phyloP scores from a whole-genome alignment of 37 sponge, comb jelly and placozoan genomes.

The Crambe crambe region DNA sequence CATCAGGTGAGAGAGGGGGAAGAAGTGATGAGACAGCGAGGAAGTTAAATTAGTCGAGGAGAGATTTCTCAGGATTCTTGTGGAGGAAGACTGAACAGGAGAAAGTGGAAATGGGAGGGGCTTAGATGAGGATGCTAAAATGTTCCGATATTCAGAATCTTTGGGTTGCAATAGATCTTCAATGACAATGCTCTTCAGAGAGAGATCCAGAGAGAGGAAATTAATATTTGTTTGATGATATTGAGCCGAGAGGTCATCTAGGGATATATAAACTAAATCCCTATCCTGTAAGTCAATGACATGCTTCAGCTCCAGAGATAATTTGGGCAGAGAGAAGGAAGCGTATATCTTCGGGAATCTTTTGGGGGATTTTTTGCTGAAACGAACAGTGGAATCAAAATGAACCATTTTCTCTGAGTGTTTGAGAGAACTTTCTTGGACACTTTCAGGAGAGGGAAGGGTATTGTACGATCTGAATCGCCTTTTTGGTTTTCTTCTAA shows the following conservation, averaged over 20 bases:
- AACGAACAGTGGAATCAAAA: neutral
- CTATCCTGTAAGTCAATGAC: conserved; percentile 25
- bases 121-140: conserved; percentile 73
- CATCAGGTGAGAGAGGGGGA: conserved; percentile 55
- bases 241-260: conserved; percentile 63
- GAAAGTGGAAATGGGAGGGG: conserved; percentile 49
- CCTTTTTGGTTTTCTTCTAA: conserved; percentile 17
- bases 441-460: neutral
- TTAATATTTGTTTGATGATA: conserved; percentile 28
- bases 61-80: conserved; percentile 7
- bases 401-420: conserved; percentile 2
- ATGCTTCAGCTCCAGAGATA: conserved; percentile 68
- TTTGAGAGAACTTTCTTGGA: too few relatives aligned
- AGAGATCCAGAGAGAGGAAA: conserved; percentile 52
- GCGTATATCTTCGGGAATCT: conserved; percentile 40
- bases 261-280: conserved; percentile 61
- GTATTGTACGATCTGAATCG: neutral
- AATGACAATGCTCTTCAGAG: conserved; percentile 77
- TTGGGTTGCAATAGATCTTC: conserved; percentile 80
- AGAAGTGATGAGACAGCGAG: conserved; percentile 10
- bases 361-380: neutral
- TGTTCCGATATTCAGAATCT: conserved; percentile 74
- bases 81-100: conserved; percentile 29
- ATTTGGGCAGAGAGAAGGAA: conserved; percentile 61
- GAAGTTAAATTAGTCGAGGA: neutral